phyloP scores from a whole-genome alignment of 2,113 vertebrate genomes.

The Myotis lucifugus region DNA sequence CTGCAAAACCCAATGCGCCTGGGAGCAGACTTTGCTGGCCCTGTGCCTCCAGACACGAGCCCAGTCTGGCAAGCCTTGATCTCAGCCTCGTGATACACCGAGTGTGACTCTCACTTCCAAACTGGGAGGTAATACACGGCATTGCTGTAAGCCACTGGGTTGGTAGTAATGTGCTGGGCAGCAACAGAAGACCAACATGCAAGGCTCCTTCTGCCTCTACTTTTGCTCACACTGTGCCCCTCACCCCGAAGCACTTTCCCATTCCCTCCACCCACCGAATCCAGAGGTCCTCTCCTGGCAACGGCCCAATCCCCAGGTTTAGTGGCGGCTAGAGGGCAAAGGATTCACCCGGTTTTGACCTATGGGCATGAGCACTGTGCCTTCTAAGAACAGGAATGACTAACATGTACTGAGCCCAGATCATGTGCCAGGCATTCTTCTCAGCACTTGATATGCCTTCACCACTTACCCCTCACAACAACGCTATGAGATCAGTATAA shows the following conservation, averaged over 20 bases:
- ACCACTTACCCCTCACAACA: not conserved
- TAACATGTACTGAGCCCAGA: not conserved
- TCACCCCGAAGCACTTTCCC: not conserved
- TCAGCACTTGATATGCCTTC: not conserved
- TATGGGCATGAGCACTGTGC: rapidly evolving
- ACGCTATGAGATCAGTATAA: not conserved
- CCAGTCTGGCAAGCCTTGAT: not conserved
- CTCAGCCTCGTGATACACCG: rapidly evolving
- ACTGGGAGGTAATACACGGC: not conserved
- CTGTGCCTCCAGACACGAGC: not conserved
- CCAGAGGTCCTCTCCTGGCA: not conserved
- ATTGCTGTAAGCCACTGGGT: not conserved
- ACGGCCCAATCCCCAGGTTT: not conserved
- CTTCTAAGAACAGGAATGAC: not conserved
- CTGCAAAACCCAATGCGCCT: not conserved
- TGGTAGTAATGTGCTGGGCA: rapidly evolving
- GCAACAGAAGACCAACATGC: not conserved
- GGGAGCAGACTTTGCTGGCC: not conserved
- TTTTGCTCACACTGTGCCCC: not conserved
- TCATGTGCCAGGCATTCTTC: not conserved
- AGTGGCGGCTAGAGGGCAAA: not conserved
- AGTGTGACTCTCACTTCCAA: not conserved
- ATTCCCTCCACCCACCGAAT: not conserved
- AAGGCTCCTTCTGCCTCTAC: not conserved
- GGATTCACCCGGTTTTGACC: not conserved